A percentile compares a stretch with the other conserved stretches of the same genome.
These are phyloP conservation scores for Phenacoccus solenopsis DNA, from an alignment of 1,140 invertebrate genomes.

Conservation along the genomic window DNA sequence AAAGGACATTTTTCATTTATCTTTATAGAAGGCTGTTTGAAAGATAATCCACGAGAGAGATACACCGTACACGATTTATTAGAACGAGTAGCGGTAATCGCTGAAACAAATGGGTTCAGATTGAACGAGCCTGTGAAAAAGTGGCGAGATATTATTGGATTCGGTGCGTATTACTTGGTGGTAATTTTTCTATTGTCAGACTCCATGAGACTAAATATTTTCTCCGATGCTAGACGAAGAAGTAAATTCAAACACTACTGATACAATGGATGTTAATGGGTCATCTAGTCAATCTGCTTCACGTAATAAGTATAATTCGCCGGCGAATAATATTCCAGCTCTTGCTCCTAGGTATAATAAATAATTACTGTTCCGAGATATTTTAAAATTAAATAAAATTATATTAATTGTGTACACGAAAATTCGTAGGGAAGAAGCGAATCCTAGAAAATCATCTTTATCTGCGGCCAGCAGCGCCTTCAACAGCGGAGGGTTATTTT, in stretches of 20 bases:
- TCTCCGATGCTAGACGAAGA: not conserved
- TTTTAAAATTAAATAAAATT: no score
- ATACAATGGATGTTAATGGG: not conserved
- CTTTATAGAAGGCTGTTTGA: slow-evolving; percentile 60
- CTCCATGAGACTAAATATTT: not conserved
- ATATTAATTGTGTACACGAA: no score
- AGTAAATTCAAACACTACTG: not conserved
- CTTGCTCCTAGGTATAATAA: not conserved
- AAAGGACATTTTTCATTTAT: slow-evolving; percentile 18
- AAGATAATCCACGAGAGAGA: slow-evolving; percentile 64
- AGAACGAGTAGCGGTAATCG: slow-evolving; percentile 74
- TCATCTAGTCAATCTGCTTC: not conserved
- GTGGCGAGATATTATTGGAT: not conserved
- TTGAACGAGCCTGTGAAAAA: slow-evolving; percentile 55
- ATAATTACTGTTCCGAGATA: no score
- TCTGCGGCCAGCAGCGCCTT: slow-evolving; percentile 18
- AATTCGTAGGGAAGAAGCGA: slow-evolving; percentile 24
- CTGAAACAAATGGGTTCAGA: slow-evolving; percentile 66
- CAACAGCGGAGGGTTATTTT: slow-evolving; percentile 47
- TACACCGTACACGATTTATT: slow-evolving; percentile 62
- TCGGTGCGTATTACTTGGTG: not conserved
- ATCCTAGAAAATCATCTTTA: slow-evolving; percentile 27
- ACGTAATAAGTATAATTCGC: not conserved
- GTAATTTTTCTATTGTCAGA: no score
- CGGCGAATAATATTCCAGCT: not conserved